Conservation (phyloP, 2,888 invertebrate genomes). For the Stegana nigrithorax region DNA sequence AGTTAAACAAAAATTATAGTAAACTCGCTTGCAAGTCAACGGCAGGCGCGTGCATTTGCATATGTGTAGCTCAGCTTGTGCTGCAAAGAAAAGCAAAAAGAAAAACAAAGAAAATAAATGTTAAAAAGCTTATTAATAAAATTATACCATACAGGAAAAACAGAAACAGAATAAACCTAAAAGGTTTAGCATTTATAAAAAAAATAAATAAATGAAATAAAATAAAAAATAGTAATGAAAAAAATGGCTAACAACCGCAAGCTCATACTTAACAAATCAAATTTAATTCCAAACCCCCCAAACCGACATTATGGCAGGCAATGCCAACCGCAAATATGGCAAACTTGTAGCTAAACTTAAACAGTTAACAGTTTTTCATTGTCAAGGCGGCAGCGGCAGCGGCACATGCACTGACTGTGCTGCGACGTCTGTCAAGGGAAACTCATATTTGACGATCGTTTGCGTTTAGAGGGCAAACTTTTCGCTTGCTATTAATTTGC, state of each 20-base stretch:
- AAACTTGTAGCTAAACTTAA: slow-evolving; percentile 23
- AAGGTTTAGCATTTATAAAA: too few species aligned
- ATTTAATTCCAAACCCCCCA: slow-evolving; percentile 17
- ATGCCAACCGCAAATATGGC: slow-evolving; percentile 1
- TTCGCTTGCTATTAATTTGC: neutral
- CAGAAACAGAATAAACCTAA: too few species aligned
- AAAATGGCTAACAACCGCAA: slow-evolving; percentile 43
- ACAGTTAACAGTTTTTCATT: slow-evolving; percentile 55
- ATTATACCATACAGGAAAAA: neutral
- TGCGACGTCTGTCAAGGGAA: slow-evolving; percentile 32
- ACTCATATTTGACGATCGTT: slow-evolving; percentile 42
- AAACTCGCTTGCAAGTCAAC: slow-evolving; percentile 48
- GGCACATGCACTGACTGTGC: too few species aligned
- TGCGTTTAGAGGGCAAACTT: slow-evolving; percentile 11
- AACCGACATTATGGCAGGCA: neutral
- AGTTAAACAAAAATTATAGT: slow-evolving; percentile 36
- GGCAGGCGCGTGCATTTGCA: slow-evolving; percentile 57
- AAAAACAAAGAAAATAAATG: slow-evolving; percentile 17
- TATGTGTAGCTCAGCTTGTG: slow-evolving; percentile 40
- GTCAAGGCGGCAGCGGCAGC: slow-evolving; percentile 50
- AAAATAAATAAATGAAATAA: neutral
- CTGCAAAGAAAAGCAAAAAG: slow-evolving; percentile 41
- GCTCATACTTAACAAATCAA: too few species aligned
- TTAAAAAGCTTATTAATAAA: slow-evolving; percentile 24
- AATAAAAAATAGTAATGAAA: slow-evolving; percentile 35